A percentile compares a stretch with the other conserved stretches of the same genome.
Conservation (phyloP, 2,888 invertebrate species). For the Venustoraphidia nigricollis region DNA sequence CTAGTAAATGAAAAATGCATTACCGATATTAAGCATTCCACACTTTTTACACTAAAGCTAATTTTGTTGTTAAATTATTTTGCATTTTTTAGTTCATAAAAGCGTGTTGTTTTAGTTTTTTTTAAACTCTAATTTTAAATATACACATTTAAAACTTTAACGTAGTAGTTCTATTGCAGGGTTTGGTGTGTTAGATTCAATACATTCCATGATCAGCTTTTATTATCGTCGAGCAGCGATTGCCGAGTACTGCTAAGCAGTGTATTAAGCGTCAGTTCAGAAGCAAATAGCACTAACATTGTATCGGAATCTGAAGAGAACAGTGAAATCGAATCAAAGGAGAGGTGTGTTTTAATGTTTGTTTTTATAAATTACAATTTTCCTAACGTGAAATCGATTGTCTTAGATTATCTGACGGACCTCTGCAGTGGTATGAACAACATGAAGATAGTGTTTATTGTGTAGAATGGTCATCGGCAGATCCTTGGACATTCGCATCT, state of each 20-base stretch:
- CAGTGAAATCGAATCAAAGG: constrained; percentile 15
- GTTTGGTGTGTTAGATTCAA: constrained; percentile 93
- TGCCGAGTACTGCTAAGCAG: constrained; percentile 80
- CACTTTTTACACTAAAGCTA: no score
- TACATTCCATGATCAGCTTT: constrained; percentile 89
- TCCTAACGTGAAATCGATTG: no score
- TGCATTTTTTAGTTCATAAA: no score
- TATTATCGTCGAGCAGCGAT: constrained; percentile 90
- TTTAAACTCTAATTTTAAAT: no score
- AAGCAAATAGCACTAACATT: constrained; percentile 42
- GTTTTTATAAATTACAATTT: neutral
- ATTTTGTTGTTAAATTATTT: no score
- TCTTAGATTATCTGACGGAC: constrained; percentile 62
- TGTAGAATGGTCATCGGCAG: constrained; percentile 92
- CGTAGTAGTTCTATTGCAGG: constrained; percentile 29
- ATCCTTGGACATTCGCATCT: constrained; percentile 99
- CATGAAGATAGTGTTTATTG: constrained; percentile 98
- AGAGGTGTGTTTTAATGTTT: neutral
- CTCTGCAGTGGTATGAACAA: constrained; percentile 84
- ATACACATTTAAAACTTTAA: neutral
- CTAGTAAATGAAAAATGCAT: no score
- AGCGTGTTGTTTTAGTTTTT: no score
- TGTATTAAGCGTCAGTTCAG: constrained; percentile 76
- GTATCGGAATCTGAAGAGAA: constrained; percentile 30
- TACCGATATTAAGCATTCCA: no score